Conservation (phyloP, 2,888 invertebrate species). For the Nephrocerus scutellatus region DNA sequence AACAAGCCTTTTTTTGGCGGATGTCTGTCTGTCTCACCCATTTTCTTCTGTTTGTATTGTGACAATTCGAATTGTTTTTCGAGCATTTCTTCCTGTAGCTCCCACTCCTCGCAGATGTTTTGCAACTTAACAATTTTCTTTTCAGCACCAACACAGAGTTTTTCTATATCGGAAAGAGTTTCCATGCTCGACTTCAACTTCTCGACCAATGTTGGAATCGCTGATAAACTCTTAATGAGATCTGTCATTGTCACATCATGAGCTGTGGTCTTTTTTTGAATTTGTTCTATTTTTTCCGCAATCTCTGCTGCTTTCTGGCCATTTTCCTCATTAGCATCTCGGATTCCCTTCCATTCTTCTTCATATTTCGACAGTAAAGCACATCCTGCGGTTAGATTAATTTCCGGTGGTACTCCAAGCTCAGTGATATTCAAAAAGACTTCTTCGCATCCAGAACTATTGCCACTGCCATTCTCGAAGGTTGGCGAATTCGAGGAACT, state of each 20-base stretch:
- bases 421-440: slow-evolving; percentile 17
- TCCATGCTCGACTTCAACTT: slow-evolving; percentile 45
- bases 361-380: slow-evolving; percentile 59
- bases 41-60: slow-evolving; percentile 57
- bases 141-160: slow-evolving; percentile 54
- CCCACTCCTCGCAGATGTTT: slow-evolving; percentile 57
- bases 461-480: slow-evolving; percentile 20
- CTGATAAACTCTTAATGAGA: slow-evolving; percentile 33
- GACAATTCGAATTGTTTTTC: slow-evolving; percentile 59
- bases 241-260: slow-evolving; percentile 35
- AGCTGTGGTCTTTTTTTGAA: slow-evolving; percentile 37
- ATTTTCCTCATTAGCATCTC: slow-evolving; percentile 57
- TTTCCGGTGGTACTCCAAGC: slow-evolving; percentile 32
- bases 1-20: too few relatives aligned
- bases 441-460: slow-evolving; percentile 11
- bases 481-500: slow-evolving; percentile 18
- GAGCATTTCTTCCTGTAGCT: slow-evolving; percentile 56
- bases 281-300: slow-evolving; percentile 48
- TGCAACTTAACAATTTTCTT: slow-evolving; percentile 53
- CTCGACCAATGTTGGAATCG: slow-evolving; percentile 39
- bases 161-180: slow-evolving; percentile 48
- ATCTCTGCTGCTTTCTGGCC: slow-evolving; percentile 49
- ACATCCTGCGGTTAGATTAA: slow-evolving; percentile 55
- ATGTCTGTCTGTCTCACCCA: slow-evolving; percentile 48
- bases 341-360: slow-evolving; percentile 58